Evolutionary conservation across 2,797 vertebrate species (phyloP), one percentile per base, ranked within the genome.

Genomic region (Anabacerthia variegaticeps): DNA sequence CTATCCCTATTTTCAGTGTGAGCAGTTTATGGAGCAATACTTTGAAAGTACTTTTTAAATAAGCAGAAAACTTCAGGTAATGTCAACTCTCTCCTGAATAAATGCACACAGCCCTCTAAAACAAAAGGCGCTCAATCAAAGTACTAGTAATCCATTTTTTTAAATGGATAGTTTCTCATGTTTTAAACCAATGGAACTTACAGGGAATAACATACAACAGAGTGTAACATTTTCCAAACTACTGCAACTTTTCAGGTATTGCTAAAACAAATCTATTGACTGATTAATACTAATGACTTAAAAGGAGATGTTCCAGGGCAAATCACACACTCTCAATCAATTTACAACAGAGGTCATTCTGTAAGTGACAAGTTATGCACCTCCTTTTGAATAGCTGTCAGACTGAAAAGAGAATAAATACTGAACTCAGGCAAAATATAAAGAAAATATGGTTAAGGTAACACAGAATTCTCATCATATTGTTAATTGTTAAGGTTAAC

Each of bases 271-370:
- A 93, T 76, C 88, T 92, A 94, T 94, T 87, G 94, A 92, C 71
- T 88, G 89, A 93, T 94, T 86, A 73, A 84, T 85, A 90, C 85
- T 93, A 95, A 97, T 96, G 92, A 88, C 85, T 94, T 88, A 24
- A 67, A 94, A 95, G 95, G 23, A 95, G 91, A 94, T 82, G 85
- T 94, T 92, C 67, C 63, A 46, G 85, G 93, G 95, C 77, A 93
- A 95, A 96, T 96, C 72, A 46, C 80, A 74, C 36, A 51, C 74
- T 61, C 63, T 69, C 55, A 88, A 77, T 71, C 95, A 90, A 84
- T 95, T 93, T 95, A 85, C 88, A 93, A 69, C 87, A 91, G 88
- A 88, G 71, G 81, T 85, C 74, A 86, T 17, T 54, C 93, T 52
- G 32, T 46, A 86, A 81, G 22, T 73, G 79, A 86, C 59, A 90